These are phyloP conservation scores for Micropoecilia bifurca DNA, from an alignment of 2,797 vertebrate species.

Conservation along the genomic window DNA sequence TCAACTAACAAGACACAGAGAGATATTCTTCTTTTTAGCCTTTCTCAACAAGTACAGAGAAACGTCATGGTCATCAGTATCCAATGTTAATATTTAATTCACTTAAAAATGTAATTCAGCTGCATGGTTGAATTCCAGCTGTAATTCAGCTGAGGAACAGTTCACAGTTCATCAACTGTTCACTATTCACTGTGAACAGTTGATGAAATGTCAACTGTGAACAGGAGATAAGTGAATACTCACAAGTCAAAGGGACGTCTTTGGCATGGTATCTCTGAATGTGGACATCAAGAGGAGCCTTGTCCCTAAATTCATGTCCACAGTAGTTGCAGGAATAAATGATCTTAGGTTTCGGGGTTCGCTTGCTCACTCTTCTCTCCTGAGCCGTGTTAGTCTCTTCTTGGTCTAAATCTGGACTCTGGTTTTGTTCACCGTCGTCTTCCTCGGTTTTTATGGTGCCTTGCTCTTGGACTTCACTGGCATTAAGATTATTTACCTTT, in stretches of 20 bases:
- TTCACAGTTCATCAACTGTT: too few relatives aligned
- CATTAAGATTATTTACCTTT: conserved; percentile 22
- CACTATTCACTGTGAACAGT: too few relatives aligned
- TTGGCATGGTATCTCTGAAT: conserved; percentile 78
- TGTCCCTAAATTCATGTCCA: conserved; percentile 79
- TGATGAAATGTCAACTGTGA: conserved; percentile 16
- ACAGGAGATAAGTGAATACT: conserved; percentile 71
- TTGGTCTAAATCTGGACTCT: conserved; percentile 49
- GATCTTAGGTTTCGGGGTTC: conserved; percentile 72
- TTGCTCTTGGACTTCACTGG: conserved; percentile 39
- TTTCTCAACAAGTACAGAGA: neutral
- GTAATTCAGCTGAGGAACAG: conserved; percentile 2
- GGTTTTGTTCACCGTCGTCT: conserved; percentile 40
- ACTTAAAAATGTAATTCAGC: conserved; percentile 4
- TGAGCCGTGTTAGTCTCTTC: conserved; percentile 68
- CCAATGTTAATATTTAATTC: neutral
- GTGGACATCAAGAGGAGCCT: conserved; percentile 78
- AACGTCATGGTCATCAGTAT: neutral
- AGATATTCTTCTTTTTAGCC: neutral
- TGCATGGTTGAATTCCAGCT: too few relatives aligned
- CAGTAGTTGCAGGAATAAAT: conserved; percentile 79
- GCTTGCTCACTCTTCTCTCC: conserved; percentile 73
- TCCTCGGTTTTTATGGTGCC: conserved; percentile 49
- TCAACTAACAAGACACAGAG: conserved; percentile 68
- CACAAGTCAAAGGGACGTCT: conserved; percentile 81